Conservation (phyloP, 2,888 invertebrate genomes). For the Pogonocherus hispidulus region DNA sequence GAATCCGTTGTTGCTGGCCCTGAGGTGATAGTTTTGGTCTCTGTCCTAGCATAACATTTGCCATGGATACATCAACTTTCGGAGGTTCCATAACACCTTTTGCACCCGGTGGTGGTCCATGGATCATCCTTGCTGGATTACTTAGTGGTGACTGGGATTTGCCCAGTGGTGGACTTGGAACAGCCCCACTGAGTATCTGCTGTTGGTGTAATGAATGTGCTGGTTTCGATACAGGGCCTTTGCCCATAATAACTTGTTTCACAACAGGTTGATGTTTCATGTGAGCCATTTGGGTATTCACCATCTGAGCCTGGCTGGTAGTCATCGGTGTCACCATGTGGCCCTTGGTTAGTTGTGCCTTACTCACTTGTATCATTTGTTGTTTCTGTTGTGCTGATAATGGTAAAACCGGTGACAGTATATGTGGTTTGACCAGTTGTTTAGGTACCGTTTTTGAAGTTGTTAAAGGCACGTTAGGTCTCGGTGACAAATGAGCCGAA, state of each 20-base stretch:
- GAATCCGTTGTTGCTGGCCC: conserved; percentile 71
- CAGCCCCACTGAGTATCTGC: conserved; percentile 71
- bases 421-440: conserved; percentile 52
- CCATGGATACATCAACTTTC: conserved; percentile 71
- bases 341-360: conserved; percentile 43
- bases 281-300: conserved; percentile 68
- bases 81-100: conserved; percentile 70
- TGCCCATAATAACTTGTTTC: conserved; percentile 63
- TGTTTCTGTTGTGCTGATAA: conserved; percentile 50
- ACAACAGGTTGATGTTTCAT: conserved; percentile 61
- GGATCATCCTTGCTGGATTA: conserved; percentile 67
- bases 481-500: conserved; percentile 61
- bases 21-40: conserved; percentile 67
- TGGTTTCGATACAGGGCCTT: conserved; percentile 57
- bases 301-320: conserved; percentile 47
- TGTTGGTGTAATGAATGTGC: conserved; percentile 59
- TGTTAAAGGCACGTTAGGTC: conserved; percentile 51
- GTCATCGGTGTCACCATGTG: conserved; percentile 46
- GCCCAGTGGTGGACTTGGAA: conserved; percentile 68
- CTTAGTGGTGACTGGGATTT: conserved; percentile 44
- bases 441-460: conserved; percentile 52
- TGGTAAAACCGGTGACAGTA: conserved; percentile 53
- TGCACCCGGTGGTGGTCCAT: conserved; percentile 70
- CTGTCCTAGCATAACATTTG: conserved; percentile 72
- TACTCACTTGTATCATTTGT: conserved; percentile 50